Base-by-base conservation (phyloP, 2,797 vertebrate species). In the Enteromius anoplus region DNA sequence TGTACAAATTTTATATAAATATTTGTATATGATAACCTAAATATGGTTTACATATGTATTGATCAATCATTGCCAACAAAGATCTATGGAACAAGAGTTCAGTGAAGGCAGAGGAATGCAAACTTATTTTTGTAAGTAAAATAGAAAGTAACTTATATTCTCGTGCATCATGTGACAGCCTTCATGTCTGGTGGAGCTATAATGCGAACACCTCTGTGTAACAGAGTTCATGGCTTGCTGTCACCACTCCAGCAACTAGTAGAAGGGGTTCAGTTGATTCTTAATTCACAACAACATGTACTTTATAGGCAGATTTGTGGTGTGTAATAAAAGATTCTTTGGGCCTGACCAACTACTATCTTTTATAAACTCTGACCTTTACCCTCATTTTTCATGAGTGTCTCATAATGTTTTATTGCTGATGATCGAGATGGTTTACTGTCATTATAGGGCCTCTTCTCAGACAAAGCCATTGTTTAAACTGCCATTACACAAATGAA, bases 1-100 rank as follows among this genome's bases (percentile, higher is more conserved):
- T 95, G 94, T 95, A 94, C 93, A 94, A 93, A 91, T 94, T 95
- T 95, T 95, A 94, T 95, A 95, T 95, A 91, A 94, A 94, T 94
- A 95, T 95, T 95, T 95, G 94, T 95, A 95, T 93, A 94, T 94
- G 92, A 94, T 92, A 93, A 91, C 91, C 94, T 93, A 93, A 90
- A 89, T 93, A 93, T 92, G 91, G 91, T 90, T 92, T 92, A 92
- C 93, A 94, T 88, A 92, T 90, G 91, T 92, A 89, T 87, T 87
- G 90, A 88, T 93, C 92, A 92, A 91, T 91, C 90, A 91, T 89
- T 90, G 90, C 91, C 91, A 91, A 92, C 89, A 89, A 90, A 93
- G 91, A 82, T 84, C 84, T 84, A 85, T 80, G 78, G 69, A 86
- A 84, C 70, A 70, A 80, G 62, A 81, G 84, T 85, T 84, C 58